phyloP scores from a whole-genome alignment of 2,113 vertebrate species.

The Lophochroa leadbeateri region DNA sequence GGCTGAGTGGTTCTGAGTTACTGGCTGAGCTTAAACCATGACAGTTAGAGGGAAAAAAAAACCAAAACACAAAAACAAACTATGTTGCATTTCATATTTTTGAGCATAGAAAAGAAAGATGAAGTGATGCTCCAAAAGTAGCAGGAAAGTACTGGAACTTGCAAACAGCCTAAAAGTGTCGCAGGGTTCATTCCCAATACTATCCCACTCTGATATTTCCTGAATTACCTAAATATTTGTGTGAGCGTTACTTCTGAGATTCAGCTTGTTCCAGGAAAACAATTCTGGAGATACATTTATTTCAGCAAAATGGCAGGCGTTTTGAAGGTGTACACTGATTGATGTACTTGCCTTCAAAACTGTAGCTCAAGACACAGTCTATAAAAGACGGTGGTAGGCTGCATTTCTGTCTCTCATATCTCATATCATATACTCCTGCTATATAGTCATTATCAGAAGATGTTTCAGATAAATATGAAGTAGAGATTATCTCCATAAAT shows the following conservation, averaged over 20 bases:
- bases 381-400: not conserved
- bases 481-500: not conserved
- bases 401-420: not conserved
- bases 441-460: not conserved
- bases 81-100: not conserved
- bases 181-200: not conserved
- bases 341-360: not conserved
- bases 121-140: not conserved
- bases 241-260: conserved; percentile 29
- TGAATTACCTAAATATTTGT: conserved; percentile 54
- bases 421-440: not conserved
- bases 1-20: not conserved
- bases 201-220: conserved; percentile 15
- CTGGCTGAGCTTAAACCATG: not conserved
- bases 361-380: not conserved
- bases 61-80: not conserved
- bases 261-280: not conserved
- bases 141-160: not conserved
- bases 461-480: not conserved
- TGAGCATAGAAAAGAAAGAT: conserved; percentile 4
- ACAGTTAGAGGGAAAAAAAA: not conserved
- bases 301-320: not conserved
- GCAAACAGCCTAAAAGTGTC: not conserved
- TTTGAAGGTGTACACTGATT: not conserved
- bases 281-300: not conserved